These are phyloP conservation scores for Agapornis roseicollis DNA, from an alignment of 2,113 vertebrate genomes.

Conservation along the genomic window DNA sequence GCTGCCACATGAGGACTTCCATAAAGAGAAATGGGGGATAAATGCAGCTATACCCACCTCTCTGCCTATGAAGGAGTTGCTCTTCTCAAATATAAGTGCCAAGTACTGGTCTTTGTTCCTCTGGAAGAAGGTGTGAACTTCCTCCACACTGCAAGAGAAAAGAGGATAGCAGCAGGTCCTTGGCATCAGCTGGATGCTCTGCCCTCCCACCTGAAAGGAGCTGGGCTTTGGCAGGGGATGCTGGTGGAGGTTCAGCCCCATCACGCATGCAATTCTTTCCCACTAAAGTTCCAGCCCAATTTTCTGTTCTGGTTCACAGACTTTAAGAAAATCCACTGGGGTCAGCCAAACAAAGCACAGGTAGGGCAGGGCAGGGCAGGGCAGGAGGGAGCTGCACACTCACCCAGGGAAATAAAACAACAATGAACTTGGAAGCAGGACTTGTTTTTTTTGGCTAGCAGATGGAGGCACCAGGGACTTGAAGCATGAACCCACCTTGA, in stretches of 20 bases:
- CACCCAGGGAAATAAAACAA: neutral
- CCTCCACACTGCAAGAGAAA: conserved; percentile 75
- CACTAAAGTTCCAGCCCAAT: neutral
- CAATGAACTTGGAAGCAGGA: neutral
- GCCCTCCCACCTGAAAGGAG: neutral
- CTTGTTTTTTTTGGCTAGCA: neutral
- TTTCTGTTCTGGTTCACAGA: neutral
- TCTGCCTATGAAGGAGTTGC: conserved; percentile 83
- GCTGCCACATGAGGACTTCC: neutral
- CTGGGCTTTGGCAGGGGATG: neutral
- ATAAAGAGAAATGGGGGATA: neutral
- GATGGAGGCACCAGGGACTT: neutral
- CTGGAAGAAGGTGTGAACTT: conserved; percentile 84
- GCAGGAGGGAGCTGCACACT: neutral
- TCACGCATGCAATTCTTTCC: neutral
- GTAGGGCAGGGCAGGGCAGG: neutral
- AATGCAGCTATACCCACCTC: conserved; percentile 78
- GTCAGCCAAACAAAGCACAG: neutral
- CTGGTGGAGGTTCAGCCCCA: neutral
- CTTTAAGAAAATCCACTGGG: neutral
- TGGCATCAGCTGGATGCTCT: accelerated
- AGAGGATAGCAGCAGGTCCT: neutral
- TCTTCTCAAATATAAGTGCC: conserved; percentile 87
- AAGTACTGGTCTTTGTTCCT: conserved; percentile 79
- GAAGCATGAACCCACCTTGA: accelerated